Evolutionary conservation across 2,888 invertebrate species (phyloP), one percentile per base, ranked within the genome.

Genomic region (Balanococcus diminutus): DNA sequence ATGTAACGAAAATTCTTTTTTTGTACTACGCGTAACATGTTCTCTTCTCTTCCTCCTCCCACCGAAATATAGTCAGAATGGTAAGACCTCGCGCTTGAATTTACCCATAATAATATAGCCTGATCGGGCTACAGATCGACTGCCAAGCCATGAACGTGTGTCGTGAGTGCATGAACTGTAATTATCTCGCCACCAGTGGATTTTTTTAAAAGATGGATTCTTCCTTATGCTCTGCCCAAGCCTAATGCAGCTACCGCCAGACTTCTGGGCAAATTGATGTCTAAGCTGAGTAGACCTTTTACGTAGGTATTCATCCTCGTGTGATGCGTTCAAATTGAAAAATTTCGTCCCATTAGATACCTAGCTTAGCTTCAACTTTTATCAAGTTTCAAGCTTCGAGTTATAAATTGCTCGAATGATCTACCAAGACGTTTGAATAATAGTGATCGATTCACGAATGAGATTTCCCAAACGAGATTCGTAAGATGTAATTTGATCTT

Each of bases 1-100:
- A 51, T 81, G 81, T 32, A 82, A 51, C 82, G 82, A 46, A 56
- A 51, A 14, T 51, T 82, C 25, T 82, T 81, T 46, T 16, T 46
- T 81, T 79, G 14, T 32, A 11, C 31, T 72, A 39, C 22, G 56
- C 56, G n/a, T 51, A 36, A 39, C 42, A 3, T 81, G 11, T 79
- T n/a, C n/a, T n/a, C 31, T 11, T 2, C 22, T 28, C 72, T 19
- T 31, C 75, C 39, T 36, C 14, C 32, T 42, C 39, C 81, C 19
- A 36, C 81, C 81, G 11, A 81, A 81, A 81, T 56, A n/a, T 36
- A 4, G 67, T 67, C 31, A 14, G 31, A 25, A 8, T 11, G 51
- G 51, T 51, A n/a, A 51, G 51, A 51, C 56, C 56, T 56, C 56
- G 56, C 56, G 67, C 67, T 67, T 67, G 67, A 67, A 67, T 67